Base-by-base conservation (phyloP, 2,113 vertebrate genomes). In the Thamnaconus septentrionalis region DNA sequence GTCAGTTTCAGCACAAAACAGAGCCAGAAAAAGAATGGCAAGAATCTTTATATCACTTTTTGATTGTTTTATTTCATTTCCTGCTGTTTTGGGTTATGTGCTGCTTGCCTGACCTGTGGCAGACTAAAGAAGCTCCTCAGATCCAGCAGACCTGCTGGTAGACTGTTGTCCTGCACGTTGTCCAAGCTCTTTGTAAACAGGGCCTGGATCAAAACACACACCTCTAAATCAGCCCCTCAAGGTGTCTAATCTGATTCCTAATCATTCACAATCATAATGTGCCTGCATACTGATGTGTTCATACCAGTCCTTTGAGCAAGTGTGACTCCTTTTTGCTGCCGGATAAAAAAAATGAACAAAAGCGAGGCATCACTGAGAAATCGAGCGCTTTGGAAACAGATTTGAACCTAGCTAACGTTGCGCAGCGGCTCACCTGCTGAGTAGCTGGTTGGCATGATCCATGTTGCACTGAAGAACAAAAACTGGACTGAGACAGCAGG, bases 251-350 rank as follows among this genome's bases (percentile, higher is more conserved):
- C 18, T 31, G 18, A 31, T 31, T 31, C 18, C 1, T 31, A 31
- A 31, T 31, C 18, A 31, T 31, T 31, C 18, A 31, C 18, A 31
- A 11, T 11, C 1, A 50, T 4, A 49, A 3, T 11, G 5, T 50
- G 40, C 52, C 10, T 80, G 12, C 3, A 4, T 2, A 9, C n/a
- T 18, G 8, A 47, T 56, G 9, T 45, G 10, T 7, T 7, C 94
- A 93, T 92, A 98, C 96, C 90, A 98, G 83, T 90, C 95, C 96
- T 95, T 98, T 98, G 51, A 92, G 91, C 77, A 94, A 86, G 75
- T 93, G 18, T 3, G 96, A 93, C 86, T 98, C 95, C 79, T 95
- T 94, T 82, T 93, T 95, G 89, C 96, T 98, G 86, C 57, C 68
- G 39, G 55, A 78, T 18, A 68, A 50, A 64, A 76, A 3, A 66